These are phyloP conservation scores for Oceanodroma tethys DNA, from an alignment of 2,113 vertebrate genomes.

Conservation along the genomic window DNA sequence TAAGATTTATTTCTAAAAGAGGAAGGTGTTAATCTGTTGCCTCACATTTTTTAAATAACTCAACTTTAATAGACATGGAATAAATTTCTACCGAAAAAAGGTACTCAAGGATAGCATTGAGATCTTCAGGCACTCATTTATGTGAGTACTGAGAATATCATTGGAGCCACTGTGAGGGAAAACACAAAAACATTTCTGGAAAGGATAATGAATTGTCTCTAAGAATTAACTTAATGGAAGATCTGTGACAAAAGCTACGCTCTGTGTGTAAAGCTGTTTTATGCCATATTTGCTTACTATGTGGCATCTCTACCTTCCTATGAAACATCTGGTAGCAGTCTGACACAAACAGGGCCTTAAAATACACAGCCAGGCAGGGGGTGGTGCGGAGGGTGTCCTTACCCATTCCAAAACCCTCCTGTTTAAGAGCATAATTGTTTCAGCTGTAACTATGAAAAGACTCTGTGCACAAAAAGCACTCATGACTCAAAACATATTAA, in stretches of 20 bases:
- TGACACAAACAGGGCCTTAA: neutral
- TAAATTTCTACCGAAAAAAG: neutral
- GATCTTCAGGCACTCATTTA: neutral
- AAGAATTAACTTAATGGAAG: too few relatives aligned
- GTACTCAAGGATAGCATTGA: neutral
- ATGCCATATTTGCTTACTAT: neutral
- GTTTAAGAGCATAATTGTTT: neutral
- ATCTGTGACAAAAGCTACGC: neutral
- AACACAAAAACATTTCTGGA: neutral
- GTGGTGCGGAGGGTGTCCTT: neutral
- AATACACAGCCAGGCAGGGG: neutral
- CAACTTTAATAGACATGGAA: neutral
- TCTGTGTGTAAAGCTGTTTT: neutral
- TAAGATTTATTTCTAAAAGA: neutral
- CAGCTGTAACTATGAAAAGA: neutral
- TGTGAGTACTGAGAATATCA: neutral
- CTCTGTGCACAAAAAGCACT: neutral
- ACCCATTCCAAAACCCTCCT: neutral
- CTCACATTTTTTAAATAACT: neutral
- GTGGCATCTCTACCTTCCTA: neutral
- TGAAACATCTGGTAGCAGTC: neutral
- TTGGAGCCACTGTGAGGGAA: neutral
- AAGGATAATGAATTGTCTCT: neutral
- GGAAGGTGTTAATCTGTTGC: neutral
- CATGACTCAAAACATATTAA: slow-evolving; percentile 14